phyloP scores from a whole-genome alignment of 2,113 vertebrate genomes.

The Illadopsis cleaveri region DNA sequence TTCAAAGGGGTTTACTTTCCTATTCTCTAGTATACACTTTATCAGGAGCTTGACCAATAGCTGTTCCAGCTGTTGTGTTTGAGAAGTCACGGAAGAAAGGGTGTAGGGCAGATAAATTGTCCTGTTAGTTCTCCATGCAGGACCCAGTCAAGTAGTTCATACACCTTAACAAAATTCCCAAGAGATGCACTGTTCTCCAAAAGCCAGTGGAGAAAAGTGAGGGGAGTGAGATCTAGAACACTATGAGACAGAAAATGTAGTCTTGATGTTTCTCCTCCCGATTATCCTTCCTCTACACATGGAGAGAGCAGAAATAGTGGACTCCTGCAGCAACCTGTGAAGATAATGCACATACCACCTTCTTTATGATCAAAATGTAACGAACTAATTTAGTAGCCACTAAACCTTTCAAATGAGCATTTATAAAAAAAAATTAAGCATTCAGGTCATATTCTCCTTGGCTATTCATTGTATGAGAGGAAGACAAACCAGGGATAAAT shows the following conservation, averaged over 20 bases:
- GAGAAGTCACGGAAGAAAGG: background rate
- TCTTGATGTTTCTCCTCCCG: background rate
- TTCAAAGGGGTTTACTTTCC: background rate
- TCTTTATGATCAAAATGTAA: background rate
- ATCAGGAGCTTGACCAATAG: background rate
- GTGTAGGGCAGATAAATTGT: background rate
- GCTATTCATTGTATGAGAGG: background rate
- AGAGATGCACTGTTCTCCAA: background rate
- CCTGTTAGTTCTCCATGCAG: background rate
- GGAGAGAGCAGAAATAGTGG: background rate
- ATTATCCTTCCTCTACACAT: background rate
- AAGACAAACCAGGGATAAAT: background rate
- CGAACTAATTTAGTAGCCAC: background rate
- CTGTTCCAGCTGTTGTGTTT: background rate
- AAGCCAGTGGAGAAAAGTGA: background rate
- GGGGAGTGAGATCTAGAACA: background rate
- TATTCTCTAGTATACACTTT: background rate
- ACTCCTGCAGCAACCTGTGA: background rate
- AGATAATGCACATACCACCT: background rate
- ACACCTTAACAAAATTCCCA: background rate
- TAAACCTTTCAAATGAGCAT: background rate
- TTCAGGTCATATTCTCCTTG: background rate
- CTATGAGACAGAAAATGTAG: background rate
- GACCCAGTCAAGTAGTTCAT: background rate
- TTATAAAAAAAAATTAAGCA: background rate